Evolutionary conservation across 2,797 vertebrate genomes (phyloP).

Genomic region (Karalla daura): DNA sequence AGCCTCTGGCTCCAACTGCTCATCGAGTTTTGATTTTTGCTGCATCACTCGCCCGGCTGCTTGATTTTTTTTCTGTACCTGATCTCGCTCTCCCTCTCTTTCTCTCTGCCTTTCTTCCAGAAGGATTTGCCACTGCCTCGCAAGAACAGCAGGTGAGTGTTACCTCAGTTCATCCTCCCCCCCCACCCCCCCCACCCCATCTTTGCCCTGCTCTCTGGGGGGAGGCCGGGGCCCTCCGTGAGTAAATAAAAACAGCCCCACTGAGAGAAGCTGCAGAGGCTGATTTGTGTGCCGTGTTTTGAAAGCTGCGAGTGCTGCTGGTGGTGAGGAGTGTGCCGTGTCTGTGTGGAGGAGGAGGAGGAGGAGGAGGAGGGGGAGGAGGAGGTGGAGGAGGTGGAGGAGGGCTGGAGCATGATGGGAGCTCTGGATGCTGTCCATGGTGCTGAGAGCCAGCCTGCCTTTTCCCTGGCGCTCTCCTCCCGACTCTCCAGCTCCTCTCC

Average conservation of each 20-base stretch:
- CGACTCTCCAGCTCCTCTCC: slow-evolving; percentile 9
- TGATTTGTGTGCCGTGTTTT: slow-evolving; percentile 26
- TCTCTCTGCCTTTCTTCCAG: slow-evolving; percentile 78
- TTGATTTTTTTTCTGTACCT: slow-evolving; percentile 51
- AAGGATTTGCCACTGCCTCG: slow-evolving; percentile 92
- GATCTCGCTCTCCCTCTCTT: slow-evolving; percentile 61
- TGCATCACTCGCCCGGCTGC: background rate
- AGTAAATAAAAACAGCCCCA: slow-evolving; percentile 28
- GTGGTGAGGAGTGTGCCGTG: slow-evolving; percentile 22
- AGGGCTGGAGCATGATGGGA: slow-evolving; percentile 36
- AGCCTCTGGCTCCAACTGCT: no score
- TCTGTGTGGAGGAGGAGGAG: slow-evolving; percentile 31
- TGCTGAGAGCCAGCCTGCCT: slow-evolving; percentile 53
- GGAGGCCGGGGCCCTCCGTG: background rate
- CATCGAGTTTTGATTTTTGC: no score
- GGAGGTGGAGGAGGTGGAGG: slow-evolving; percentile 26
- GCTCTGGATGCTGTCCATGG: slow-evolving; percentile 60
- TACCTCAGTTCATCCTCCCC: slow-evolving; percentile 2
- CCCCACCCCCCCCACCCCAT: background rate
- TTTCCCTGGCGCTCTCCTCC: slow-evolving; percentile 14
- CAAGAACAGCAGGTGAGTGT: slow-evolving; percentile 92
- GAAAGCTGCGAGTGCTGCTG: slow-evolving; percentile 9
- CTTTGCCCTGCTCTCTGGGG: slow-evolving; percentile 13
- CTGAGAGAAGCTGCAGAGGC: background rate
- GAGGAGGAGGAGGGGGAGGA: slow-evolving; percentile 24